Evolutionary conservation across 2,888 invertebrate species (phyloP).

Genomic region (Nymphalis polychloros): DNA sequence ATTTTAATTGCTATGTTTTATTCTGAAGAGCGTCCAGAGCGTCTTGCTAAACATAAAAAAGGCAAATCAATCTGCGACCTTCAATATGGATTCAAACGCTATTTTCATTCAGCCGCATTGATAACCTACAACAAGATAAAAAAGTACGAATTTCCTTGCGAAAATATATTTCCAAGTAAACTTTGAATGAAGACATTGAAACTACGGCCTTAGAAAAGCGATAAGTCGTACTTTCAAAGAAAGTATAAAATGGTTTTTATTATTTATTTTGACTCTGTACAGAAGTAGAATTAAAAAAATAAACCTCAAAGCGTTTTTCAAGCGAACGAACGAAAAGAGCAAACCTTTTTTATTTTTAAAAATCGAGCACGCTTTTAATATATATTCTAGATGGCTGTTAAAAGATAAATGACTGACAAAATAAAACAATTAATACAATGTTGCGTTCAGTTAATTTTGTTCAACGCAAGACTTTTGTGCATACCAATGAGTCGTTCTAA

Average conservation of each 20-base stretch:
- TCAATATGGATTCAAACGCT: too few species aligned
- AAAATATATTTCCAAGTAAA: too few species aligned
- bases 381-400: neutral
- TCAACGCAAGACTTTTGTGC: constrained; percentile 29
- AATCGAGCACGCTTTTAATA: neutral
- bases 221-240: neutral
- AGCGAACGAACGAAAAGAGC: neutral
- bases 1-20: too few species aligned
- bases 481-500: constrained; percentile 45
- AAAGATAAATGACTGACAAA: neutral
- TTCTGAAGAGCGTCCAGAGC: too few species aligned
- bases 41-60: too few species aligned
- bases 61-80: too few species aligned
- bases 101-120: too few species aligned
- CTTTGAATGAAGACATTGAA: constrained; percentile 1
- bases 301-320: neutral
- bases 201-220: neutral
- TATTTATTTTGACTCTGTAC: neutral
- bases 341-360: neutral
- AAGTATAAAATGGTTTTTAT: neutral
- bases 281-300: neutral
- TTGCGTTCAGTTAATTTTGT: constrained; percentile 55
- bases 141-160: too few species aligned
- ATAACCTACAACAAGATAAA: too few species aligned
- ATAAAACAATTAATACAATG: constrained; percentile 62